Evolutionary conservation across 2,888 invertebrate genomes (phyloP), one percentile per base, ranked within the genome.

Genomic region (Sinopyrophorus schimmeli): DNA sequence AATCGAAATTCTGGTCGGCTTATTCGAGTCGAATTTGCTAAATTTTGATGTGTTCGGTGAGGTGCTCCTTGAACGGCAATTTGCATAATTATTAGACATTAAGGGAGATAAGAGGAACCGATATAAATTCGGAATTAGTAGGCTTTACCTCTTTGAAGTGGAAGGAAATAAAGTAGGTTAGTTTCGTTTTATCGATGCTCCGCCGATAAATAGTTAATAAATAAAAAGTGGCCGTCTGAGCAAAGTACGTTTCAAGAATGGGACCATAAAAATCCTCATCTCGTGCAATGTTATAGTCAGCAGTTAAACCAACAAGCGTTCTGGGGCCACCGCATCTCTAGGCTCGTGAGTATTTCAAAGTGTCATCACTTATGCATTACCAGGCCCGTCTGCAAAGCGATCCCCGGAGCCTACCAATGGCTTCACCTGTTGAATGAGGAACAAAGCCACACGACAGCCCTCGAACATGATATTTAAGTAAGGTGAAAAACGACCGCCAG

Each of bases 331-430:
- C 47, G 52, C 52, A 47, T 38, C 47, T 50, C 49, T 42, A 52
- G 47, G 59, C 61, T 62, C 64, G 59, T 63, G 61, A 62, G 61
- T 67, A 68, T 67, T 66, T 68, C 72, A 76, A 74, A 74, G 72
- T 70, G 75, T 73, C 77, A 78, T 80, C 78, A 80, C 76, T 80
- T 79, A 80, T 80, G 79, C 79, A 80, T 80, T 77, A 77, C 75
- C 72, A 72, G 73, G 70, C 69, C 70, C 71, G 73, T 71, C 69
- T 66, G 66, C 71, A 76, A 79, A 79, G 75, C 75, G 77, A 66
- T 77, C 78, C 77, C 77, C 53, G 70, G 74, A 74, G 69, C 59
- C 63, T 57, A 63, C 65, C 65, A 68, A 65, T 69, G 69, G 63
- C 62, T 64, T 63, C 69, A 69, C 70, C 71, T 69, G 71, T 70